A percentile compares a stretch with the other conserved stretches of the same genome.
Evolutionary conservation across 2,113 vertebrate genomes (phyloP).

Genomic region (Gymnobelideus leadbeateri): DNA sequence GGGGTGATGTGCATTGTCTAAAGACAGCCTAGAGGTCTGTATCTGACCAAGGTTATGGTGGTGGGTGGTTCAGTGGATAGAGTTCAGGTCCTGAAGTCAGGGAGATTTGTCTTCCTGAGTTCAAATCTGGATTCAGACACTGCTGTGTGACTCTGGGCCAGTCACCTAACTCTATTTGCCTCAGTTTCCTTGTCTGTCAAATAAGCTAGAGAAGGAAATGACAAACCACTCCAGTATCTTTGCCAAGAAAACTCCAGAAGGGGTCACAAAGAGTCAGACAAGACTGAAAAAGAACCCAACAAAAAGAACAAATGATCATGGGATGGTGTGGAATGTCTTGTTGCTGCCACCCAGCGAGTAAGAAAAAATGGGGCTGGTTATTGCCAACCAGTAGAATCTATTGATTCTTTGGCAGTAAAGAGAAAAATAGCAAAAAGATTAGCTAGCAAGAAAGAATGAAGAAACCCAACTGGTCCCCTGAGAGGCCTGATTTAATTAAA

Average conservation of each 20-base stretch:
- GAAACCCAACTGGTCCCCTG: not conserved
- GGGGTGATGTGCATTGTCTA: not conserved
- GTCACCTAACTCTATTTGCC: not conserved
- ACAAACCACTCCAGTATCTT: not conserved
- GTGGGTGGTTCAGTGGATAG: not conserved
- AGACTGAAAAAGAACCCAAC: not conserved
- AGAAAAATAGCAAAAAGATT: conserved; percentile 1
- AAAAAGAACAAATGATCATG: not conserved
- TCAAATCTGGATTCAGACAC: not conserved
- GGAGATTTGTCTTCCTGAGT: not conserved
- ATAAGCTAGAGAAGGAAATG: not conserved
- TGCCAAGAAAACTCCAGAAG: not conserved
- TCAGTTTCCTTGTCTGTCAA: not conserved
- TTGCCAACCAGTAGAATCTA: not conserved
- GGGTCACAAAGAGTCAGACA: not conserved
- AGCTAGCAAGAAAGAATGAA: conserved; percentile 30
- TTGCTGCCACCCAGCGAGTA: not conserved
- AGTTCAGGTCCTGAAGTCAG: not conserved
- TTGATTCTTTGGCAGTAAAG: not conserved
- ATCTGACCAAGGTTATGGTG: not conserved
- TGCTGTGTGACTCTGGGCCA: not conserved
- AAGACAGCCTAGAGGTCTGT: not conserved
- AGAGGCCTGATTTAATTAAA: not conserved
- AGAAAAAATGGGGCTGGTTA: not conserved
- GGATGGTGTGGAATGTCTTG: not conserved